These are phyloP conservation scores for Leptosomus discolor DNA, from an alignment of 2,113 vertebrate genomes.

Conservation along the genomic window DNA sequence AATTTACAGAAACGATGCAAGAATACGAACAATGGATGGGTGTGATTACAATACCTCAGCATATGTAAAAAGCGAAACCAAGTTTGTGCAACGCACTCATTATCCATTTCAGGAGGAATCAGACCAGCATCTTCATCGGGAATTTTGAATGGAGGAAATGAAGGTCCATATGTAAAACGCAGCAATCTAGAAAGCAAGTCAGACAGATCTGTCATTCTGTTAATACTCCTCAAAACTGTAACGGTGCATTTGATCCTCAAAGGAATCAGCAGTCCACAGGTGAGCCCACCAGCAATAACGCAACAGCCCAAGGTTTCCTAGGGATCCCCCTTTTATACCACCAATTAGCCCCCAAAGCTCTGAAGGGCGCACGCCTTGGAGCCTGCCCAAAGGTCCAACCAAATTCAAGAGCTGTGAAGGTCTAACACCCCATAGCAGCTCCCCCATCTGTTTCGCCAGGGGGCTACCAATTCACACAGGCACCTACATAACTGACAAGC, in stretches of 20 bases:
- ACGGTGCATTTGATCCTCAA: background rate
- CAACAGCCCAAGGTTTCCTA: background rate
- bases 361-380: background rate
- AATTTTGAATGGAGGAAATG: slow-evolving; percentile 94
- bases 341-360: background rate
- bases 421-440: background rate
- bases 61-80: slow-evolving; percentile 98
- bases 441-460: background rate
- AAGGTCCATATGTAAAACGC: slow-evolving; percentile 90
- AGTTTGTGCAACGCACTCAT: slow-evolving; percentile 91
- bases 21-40: background rate
- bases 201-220: background rate
- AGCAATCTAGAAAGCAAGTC: slow-evolving; percentile 78
- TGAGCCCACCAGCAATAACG: background rate
- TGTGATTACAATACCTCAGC: slow-evolving; percentile 82
- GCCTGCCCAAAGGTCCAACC: background rate
- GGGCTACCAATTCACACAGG: background rate
- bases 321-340: background rate
- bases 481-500: background rate
- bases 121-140: slow-evolving; percentile 91
- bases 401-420: background rate
- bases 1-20: background rate
- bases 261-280: background rate
- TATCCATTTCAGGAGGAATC: slow-evolving; percentile 94
- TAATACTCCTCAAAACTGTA: background rate